Percentiles rank a stretch among this genome's conserved stretches.
phyloP scores from a whole-genome alignment of 1,140 invertebrate species.

The Agrilus planipennis region DNA sequence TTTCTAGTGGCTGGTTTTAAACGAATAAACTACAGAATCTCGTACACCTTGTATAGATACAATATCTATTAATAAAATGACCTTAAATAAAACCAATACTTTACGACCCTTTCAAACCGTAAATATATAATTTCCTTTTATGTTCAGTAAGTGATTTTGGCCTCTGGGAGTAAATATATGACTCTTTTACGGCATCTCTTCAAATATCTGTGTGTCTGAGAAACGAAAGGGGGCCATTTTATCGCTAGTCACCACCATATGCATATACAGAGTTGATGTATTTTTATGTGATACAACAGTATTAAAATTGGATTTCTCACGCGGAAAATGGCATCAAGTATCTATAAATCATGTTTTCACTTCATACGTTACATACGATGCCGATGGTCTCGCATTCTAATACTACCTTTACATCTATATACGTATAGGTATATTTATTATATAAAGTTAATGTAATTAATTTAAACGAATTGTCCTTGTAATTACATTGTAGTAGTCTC shows the following conservation, averaged over 20 bases:
- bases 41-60: too few species aligned
- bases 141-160: slow-evolving; percentile 12
- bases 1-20: too few species aligned
- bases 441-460: too few species aligned
- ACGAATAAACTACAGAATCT: too few species aligned
- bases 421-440: too few species aligned
- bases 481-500: too few species aligned
- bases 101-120: slow-evolving; percentile 5
- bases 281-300: slow-evolving; percentile 24
- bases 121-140: slow-evolving; percentile 14
- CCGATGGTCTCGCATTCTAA: too few species aligned
- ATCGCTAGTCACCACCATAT: slow-evolving; percentile 21
- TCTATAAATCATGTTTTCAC: slow-evolving; percentile 13
- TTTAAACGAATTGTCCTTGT: too few species aligned
- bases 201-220: slow-evolving; percentile 27
- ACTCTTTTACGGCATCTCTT: slow-evolving; percentile 29
- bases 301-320: slow-evolving; percentile 21
- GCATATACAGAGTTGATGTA: slow-evolving; percentile 16
- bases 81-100: too few species aligned
- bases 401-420: too few species aligned
- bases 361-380: too few species aligned
- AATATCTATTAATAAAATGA: too few species aligned
- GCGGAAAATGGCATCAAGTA: slow-evolving; percentile 21
- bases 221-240: slow-evolving; percentile 27
- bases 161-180: slow-evolving; percentile 13